Conservation (phyloP, 2,888 invertebrate species). For the Leptinotarsa haldemani region DNA sequence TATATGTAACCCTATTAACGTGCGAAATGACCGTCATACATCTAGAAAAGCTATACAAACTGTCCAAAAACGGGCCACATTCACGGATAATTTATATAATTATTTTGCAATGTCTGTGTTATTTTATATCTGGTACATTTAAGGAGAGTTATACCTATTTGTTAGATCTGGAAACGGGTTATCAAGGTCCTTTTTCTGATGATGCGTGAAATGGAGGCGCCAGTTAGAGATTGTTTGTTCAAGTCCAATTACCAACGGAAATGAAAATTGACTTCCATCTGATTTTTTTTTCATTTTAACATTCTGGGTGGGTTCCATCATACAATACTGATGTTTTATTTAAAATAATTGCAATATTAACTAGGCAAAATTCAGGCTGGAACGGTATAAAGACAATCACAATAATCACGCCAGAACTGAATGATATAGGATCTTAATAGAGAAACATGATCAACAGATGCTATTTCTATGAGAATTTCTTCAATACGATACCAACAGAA, state of each 20-base stretch:
- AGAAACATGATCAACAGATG: no score
- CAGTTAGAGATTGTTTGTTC: not conserved
- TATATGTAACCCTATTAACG: slow-evolving; percentile 51
- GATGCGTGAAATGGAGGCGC: slow-evolving; percentile 5
- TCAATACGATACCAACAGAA: no score
- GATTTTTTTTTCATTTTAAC: no score
- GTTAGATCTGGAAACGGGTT: slow-evolving; percentile 18
- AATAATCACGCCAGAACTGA: no score
- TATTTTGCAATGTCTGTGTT: slow-evolving; percentile 44
- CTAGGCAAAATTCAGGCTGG: no score
- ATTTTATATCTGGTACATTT: slow-evolving; percentile 42
- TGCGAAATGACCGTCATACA: slow-evolving; percentile 53
- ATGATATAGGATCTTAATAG: no score
- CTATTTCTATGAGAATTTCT: no score
- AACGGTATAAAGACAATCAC: no score
- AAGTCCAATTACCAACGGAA: not conserved
- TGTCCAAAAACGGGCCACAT: slow-evolving; percentile 54
- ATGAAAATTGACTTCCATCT: not conserved
- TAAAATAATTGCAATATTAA: no score
- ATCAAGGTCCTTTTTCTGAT: slow-evolving; percentile 10
- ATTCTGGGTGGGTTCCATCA: no score
- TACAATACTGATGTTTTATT: no score
- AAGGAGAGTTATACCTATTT: slow-evolving; percentile 32
- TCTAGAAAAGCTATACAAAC: slow-evolving; percentile 53
- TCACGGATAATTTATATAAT: slow-evolving; percentile 50